These are phyloP conservation scores for Gymnocephalus cernua DNA, from an alignment of 2,113 vertebrate species.

Conservation along the genomic window DNA sequence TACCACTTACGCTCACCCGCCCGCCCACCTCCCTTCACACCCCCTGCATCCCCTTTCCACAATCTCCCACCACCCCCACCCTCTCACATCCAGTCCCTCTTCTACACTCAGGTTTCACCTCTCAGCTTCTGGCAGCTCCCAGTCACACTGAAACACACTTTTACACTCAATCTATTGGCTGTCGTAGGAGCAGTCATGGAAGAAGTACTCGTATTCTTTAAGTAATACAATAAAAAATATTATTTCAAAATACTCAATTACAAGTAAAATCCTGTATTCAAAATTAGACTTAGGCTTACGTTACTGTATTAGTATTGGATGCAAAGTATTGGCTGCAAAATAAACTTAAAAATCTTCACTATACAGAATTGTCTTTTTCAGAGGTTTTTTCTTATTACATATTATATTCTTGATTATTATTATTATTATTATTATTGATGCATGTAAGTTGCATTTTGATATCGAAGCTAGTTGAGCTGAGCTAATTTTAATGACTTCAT, in stretches of 20 bases:
- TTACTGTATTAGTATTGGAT: not conserved
- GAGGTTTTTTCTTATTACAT: too few species aligned
- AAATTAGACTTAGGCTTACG: not conserved
- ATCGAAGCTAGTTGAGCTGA: too few species aligned
- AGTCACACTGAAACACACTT: conserved; percentile 70
- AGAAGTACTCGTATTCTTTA: not conserved
- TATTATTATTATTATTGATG: too few species aligned
- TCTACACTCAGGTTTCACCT: conserved; percentile 73
- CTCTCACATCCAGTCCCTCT: conserved; percentile 44
- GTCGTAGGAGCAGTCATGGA: conserved; percentile 5
- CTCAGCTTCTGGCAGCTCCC: conserved; percentile 71
- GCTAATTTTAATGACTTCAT: too few species aligned
- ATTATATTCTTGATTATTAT: too few species aligned
- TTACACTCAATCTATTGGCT: conserved; percentile 59
- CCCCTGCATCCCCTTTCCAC: conserved; percentile 34
- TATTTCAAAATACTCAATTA: not conserved
- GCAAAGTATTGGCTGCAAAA: not conserved
- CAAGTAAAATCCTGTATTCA: not conserved
- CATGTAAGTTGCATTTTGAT: too few species aligned
- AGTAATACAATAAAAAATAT: not conserved
- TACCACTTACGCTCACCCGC: conserved; percentile 17
- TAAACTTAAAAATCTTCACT: not conserved
- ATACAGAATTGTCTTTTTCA: not conserved
- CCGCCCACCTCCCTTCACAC: conserved; percentile 29
- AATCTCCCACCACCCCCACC: conserved; percentile 11